Conservation (phyloP, 2,797 vertebrate genomes). For the Rhinella marina region DNA sequence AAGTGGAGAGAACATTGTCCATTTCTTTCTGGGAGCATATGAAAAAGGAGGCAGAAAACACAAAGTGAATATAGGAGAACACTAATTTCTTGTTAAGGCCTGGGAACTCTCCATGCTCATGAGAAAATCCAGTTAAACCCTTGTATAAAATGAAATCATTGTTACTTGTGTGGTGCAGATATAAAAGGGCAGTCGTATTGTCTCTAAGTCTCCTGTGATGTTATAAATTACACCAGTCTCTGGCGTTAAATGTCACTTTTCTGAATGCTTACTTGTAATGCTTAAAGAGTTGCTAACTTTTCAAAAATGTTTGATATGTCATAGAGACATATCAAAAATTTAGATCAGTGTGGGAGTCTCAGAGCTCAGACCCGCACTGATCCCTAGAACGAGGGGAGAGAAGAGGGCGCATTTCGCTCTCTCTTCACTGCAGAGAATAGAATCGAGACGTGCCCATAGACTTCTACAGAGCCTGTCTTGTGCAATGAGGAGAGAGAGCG, state of each 20-base stretch:
- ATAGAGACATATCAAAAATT: too few relatives aligned
- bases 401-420: too few relatives aligned
- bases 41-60: neutral
- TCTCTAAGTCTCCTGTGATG: neutral
- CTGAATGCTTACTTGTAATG: neutral
- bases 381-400: too few relatives aligned
- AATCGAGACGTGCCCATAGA: too few relatives aligned
- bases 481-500: too few relatives aligned
- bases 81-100: neutral
- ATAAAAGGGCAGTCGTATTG: neutral
- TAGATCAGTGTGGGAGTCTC: too few relatives aligned
- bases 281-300: too few relatives aligned
- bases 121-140: neutral
- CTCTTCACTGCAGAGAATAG: too few relatives aligned
- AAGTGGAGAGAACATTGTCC: neutral
- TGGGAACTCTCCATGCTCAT: neutral
- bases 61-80: neutral
- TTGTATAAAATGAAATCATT: neutral
- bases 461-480: too few relatives aligned
- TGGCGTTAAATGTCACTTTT: neutral
- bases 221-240: neutral
- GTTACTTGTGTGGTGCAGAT: neutral
- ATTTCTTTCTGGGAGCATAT: neutral
- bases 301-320: too few relatives aligned
- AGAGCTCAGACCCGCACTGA: too few relatives aligned